Evolutionary conservation across 2,888 invertebrate species (phyloP).

Genomic region (Cheilosia soror): DNA sequence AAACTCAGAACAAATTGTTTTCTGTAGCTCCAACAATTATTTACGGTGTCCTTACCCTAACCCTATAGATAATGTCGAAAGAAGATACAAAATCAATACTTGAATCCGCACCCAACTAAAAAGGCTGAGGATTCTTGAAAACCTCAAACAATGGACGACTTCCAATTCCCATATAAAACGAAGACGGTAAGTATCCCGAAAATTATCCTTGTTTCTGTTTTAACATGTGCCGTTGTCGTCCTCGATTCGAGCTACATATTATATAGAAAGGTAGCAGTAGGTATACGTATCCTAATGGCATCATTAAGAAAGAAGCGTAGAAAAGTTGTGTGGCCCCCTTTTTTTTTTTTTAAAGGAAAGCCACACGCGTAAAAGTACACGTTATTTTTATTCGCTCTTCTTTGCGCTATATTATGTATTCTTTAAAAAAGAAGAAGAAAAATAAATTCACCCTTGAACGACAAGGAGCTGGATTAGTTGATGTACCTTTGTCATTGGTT

Average conservation of each 20-base stretch:
- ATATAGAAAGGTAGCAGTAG: neutral
- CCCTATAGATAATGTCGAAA: neutral
- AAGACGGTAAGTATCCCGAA: constrained; percentile 2
- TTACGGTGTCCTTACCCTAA: constrained; percentile 1
- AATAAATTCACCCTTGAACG: neutral
- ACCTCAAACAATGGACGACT: neutral
- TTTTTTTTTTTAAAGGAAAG: neutral
- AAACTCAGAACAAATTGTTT: constrained; percentile 27
- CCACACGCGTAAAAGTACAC: constrained; percentile 21
- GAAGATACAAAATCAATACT: constrained; percentile 23
- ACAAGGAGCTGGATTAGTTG: constrained; percentile 20
- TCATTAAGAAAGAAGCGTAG: constrained; percentile 54
- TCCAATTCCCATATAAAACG: constrained; percentile 6
- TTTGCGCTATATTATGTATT: neutral
- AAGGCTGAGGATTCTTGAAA: neutral
- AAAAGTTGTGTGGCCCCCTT: constrained; percentile 25
- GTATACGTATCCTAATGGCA: constrained; percentile 56
- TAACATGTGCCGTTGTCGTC: constrained; percentile 26
- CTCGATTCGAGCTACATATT: neutral
- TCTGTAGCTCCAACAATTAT: constrained; percentile 11
- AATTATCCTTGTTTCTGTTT: constrained; percentile 51
- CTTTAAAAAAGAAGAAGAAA: neutral
- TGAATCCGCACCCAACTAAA: constrained; percentile 23
- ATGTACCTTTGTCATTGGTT: constrained; percentile 15
- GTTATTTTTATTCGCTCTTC: neutral